Evolutionary conservation across 2,888 invertebrate species (phyloP), one percentile per base, ranked within the genome.

Genomic region (Nudaria mundana): DNA sequence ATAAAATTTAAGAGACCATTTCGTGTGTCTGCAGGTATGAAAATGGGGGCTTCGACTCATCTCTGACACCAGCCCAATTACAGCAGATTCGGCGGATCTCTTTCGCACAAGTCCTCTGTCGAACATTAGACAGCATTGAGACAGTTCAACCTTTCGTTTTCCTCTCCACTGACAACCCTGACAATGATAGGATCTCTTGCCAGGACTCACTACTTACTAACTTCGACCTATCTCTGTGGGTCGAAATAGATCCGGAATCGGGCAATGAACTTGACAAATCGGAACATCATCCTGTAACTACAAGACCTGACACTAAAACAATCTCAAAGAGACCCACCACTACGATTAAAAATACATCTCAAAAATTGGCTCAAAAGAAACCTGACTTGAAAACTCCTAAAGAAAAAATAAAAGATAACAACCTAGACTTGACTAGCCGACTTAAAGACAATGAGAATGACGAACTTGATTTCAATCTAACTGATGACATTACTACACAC

Each of bases 51-150:
- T 91, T 92, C 28, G 93, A 93, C 44, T 94, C 91, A 16, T 93
- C 94, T 1, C 94, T 96, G 63, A 95, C 94, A 0, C 92, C 93
- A 2, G 91, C 92, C 0, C 96, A 96, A 68, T 75, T 96, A 2
- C 92, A 93, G 53, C 93, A 94, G 54, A 91, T 96, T 28, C 85
- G 94, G 20, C 89, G 92, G 34, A 90, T 93, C 10, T 93, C 93
- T 0, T 81, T 96, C 28, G 92, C 95, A 0, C 93, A 95, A 66
- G 90, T 96, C 2, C 79, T 94, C 5, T 94, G 94, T 63, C 89
- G 91, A 32, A 93, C 93, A 0, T 81, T 93, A 57, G 92, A 90
- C 54, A 90, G 90, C 22, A 91, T 94, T 25, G 91, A 92, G 48
- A 92, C 90, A 11, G 81, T 94, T 24, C 94, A 94, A 67, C 93